Base-by-base conservation (phyloP, 2,113 vertebrate species). In the Spea bombifrons region DNA sequence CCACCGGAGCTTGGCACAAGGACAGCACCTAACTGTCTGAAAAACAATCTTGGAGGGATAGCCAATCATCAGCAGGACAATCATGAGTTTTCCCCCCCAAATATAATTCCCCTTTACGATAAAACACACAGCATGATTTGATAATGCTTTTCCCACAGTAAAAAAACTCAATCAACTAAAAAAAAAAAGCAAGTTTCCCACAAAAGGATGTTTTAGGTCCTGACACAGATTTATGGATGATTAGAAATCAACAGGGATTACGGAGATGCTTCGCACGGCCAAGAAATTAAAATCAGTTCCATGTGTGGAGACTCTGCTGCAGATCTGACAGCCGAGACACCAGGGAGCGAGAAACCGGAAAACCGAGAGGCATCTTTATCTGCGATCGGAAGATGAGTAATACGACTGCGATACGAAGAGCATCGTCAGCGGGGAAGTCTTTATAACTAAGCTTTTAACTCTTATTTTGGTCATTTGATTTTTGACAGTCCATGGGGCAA, bases 201-300 rank as follows among this genome's bases (percentile, higher is more conserved):
- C 63, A 57, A 79, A 30, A 66, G 50, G 50, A 66, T 55, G 48
- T 70, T 50, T 67, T 15, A 30, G 77, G 70, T 53, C 50, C 73
- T 73, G 63, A 57, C 50, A 3, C 48, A 72, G 70, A 79, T 73
- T 79, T 46, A 59, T n/a, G 52, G 59, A 57, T 73, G 70, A 79
- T 73, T 73, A 79, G 49, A 72, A 79, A 57, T 79, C 50, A 73
- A 45, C 47, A 67, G 50, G 48, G 77, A 73, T 45, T 73, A 79
- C 59, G 70, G 63, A 79, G 77, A 73, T 71, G n/a, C 67, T 53
- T 66, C 46, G 59, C 17, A n/a, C 43, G 43, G 77, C 70, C 77
- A 73, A 79, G 52, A 73, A 73, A 66, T 55, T 9, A 73, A n/a
- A 79, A 79, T 79, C 70, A 67, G 1, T 59, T 79, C 77, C 77